phyloP scores from a whole-genome alignment of 2,888 invertebrate genomes.

The Macrostomum cliftonense region DNA sequence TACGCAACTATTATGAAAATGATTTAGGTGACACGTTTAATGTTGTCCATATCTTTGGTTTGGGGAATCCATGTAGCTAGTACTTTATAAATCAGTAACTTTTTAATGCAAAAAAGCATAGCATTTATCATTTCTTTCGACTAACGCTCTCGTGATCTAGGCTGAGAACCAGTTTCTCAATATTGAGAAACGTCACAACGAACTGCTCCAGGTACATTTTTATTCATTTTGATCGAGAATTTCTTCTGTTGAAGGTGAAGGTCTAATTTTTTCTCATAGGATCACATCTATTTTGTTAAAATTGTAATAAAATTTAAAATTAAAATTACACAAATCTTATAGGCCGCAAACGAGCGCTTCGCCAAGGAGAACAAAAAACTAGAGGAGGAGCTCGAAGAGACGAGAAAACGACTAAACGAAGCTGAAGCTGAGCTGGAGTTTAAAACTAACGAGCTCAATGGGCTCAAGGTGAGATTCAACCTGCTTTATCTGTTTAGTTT shows the following conservation, averaged over 20 bases:
- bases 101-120: too few relatives aligned
- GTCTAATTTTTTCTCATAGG: background rate
- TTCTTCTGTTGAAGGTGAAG: background rate
- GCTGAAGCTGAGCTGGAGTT: slow-evolving; percentile 4
- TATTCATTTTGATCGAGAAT: background rate
- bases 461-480: slow-evolving; percentile 1
- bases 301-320: too few relatives aligned
- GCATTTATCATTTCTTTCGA: too few relatives aligned
- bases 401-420: slow-evolving; percentile 5
- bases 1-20: too few relatives aligned
- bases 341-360: slow-evolving; percentile 2
- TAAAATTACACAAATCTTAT: too few relatives aligned
- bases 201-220: slow-evolving; percentile 3
- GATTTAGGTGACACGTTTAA: too few relatives aligned
- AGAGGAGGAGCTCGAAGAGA: slow-evolving; percentile 3
- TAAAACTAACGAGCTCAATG: slow-evolving; percentile 2
- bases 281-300: too few relatives aligned
- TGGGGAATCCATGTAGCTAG: too few relatives aligned
- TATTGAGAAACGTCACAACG: slow-evolving; percentile 6
- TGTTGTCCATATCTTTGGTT: too few relatives aligned
- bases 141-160: too few relatives aligned
- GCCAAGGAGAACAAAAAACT: slow-evolving; percentile 5
- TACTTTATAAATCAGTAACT: too few relatives aligned
- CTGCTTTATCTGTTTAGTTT: too few relatives aligned
- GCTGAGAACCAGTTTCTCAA: slow-evolving; percentile 2